Percentiles rank a stretch among this genome's conserved stretches.
These are phyloP conservation scores for Argyrosomus japonicus DNA, from an alignment of 2,113 vertebrate species.

Conservation along the genomic window DNA sequence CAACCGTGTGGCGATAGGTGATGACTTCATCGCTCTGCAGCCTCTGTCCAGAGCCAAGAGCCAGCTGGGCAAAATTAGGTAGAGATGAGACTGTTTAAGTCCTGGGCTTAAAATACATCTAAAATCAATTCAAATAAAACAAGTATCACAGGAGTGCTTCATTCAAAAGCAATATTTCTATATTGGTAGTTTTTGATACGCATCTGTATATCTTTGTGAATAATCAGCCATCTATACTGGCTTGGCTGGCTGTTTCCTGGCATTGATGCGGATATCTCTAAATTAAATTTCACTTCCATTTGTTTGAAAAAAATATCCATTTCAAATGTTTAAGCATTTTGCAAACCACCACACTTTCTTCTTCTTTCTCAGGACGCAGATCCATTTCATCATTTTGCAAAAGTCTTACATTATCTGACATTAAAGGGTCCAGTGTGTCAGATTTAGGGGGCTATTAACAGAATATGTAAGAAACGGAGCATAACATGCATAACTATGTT, in stretches of 20 bases:
- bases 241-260: neutral
- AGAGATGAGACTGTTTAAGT: slow-evolving; percentile 84
- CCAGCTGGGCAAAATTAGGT: slow-evolving; percentile 99
- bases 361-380: neutral
- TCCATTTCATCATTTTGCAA: neutral
- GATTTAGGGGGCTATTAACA: no score
- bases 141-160: slow-evolving; percentile 47
- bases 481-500: no score
- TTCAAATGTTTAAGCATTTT: neutral
- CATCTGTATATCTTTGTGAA: neutral
- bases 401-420: neutral
- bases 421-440: neutral
- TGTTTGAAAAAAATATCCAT: neutral
- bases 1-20: slow-evolving; percentile 97
- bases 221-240: neutral
- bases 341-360: neutral
- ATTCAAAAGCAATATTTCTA: slow-evolving; percentile 58
- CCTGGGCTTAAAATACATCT: slow-evolving; percentile 31
- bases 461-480: no score
- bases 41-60: slow-evolving; percentile 98
- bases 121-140: slow-evolving; percentile 8
- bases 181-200: neutral
- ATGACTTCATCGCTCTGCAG: slow-evolving; percentile 99
- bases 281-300: neutral
- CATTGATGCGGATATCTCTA: neutral